Percentiles rank a stretch among this genome's conserved stretches.
Evolutionary conservation across 1,140 invertebrate genomes (phyloP).

Genomic region (Acyrthosiphon pisum): DNA sequence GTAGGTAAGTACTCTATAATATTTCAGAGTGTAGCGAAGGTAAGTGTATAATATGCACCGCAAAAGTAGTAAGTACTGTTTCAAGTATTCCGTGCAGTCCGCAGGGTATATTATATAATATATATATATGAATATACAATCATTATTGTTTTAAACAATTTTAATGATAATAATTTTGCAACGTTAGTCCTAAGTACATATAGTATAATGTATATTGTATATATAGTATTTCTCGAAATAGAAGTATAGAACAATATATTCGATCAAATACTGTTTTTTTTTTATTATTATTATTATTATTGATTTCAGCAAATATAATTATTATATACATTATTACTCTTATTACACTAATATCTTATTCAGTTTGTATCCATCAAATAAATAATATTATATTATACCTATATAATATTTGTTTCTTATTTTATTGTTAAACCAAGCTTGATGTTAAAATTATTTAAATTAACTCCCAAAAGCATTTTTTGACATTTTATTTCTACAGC

Average conservation of each 20-base stretch:
- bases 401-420: not conserved
- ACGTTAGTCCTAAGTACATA: not conserved
- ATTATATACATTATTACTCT: too few species aligned
- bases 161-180: not conserved
- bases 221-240: not conserved
- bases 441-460: not conserved
- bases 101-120: not conserved
- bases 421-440: not conserved
- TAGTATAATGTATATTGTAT: not conserved
- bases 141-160: not conserved
- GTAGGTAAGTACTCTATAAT: not conserved
- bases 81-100: slow-evolving; percentile 5
- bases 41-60: not conserved
- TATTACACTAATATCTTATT: too few species aligned
- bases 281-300: too few species aligned
- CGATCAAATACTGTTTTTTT: not conserved
- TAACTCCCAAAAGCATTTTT: not conserved
- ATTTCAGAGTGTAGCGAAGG: not conserved
- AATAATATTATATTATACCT: too few species aligned
- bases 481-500: not conserved
- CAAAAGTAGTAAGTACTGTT: not conserved
- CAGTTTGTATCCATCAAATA: too few species aligned
- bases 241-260: not conserved
- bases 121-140: not conserved
- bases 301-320: too few species aligned